These are phyloP conservation scores for Drosophila picticornis DNA, from an alignment of 2,888 invertebrate species.

Conservation along the genomic window DNA sequence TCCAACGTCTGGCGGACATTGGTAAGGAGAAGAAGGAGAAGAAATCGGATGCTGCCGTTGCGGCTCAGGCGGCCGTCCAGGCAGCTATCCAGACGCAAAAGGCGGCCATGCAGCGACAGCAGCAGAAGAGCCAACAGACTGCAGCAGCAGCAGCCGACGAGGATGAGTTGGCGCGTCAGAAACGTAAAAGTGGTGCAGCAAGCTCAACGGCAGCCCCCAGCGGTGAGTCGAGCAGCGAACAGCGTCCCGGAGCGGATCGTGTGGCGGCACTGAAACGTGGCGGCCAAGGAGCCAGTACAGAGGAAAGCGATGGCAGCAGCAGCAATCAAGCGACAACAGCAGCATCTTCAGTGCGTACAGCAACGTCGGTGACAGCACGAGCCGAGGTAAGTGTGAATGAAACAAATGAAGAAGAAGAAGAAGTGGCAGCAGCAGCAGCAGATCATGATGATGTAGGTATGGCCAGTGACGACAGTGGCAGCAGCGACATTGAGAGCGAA, in stretches of 20 bases:
- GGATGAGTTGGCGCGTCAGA: slow-evolving; percentile 94
- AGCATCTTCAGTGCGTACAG: slow-evolving; percentile 88
- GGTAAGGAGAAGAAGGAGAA: slow-evolving; percentile 92
- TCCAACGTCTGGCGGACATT: slow-evolving; percentile 94
- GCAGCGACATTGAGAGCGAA: slow-evolving; percentile 49
- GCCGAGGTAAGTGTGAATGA: slow-evolving; percentile 90
- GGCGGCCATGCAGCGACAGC: slow-evolving; percentile 86
- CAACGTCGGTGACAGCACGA: slow-evolving; percentile 90
- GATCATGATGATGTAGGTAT: slow-evolving; percentile 4
- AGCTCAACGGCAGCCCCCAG: slow-evolving; percentile 80
- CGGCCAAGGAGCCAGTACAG: slow-evolving; percentile 81
- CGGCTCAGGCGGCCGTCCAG: slow-evolving; percentile 86
- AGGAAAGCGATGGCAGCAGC: slow-evolving; percentile 87
- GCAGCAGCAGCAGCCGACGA: slow-evolving; percentile 88
- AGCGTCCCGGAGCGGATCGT: slow-evolving; percentile 86
- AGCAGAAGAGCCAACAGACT: slow-evolving; percentile 85
- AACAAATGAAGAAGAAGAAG: slow-evolving; percentile 77
- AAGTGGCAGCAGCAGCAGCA: slow-evolving; percentile 7
- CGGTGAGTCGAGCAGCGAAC: slow-evolving; percentile 78
- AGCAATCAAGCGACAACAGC: slow-evolving; percentile 85
- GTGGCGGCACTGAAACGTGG: slow-evolving; percentile 86
- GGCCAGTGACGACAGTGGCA: slow-evolving; percentile 57
- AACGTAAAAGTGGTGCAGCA: slow-evolving; percentile 91
- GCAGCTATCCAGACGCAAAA: slow-evolving; percentile 86
- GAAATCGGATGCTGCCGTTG: slow-evolving; percentile 88